Base-by-base conservation (phyloP, 2,797 vertebrate genomes). In the Liasis olivaceus region DNA sequence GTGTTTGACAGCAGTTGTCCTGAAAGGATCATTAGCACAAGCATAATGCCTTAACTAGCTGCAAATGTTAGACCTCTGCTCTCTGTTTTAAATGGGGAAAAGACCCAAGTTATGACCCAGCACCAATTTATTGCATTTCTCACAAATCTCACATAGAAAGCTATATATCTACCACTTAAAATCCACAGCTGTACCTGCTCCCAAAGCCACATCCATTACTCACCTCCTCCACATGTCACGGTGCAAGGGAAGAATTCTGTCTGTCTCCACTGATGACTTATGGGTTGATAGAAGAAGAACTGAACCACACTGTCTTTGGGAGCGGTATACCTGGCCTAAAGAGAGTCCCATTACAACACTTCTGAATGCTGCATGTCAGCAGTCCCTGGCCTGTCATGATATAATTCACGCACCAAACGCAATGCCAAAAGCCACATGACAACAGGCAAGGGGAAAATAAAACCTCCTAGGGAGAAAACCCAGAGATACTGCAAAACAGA, bases 241-340 rank as follows among this genome's bases (percentile, higher is more conserved):
- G 99, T 99, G 95, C 99, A 99, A 85, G 99, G 99, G 95, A 99
- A 99, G 97, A 99, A 99, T 93, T 99, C 99, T 0, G 99, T 99
- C 94, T 99, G 98, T 93, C 98, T 98, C 99, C 99, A 99, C 94
- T 99, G 99, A 91, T 99, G 99, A 94, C 98, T 98, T 96, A 99
- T 98, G 24, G 99, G 99, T 96, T 99, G 98, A 97, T 99, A 99
- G 96, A 98, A 99, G 72, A 98, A 98, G 97, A 99, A 99, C 92
- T 99, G 99, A 93, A 99, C 97, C 93, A 98, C 95, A 0, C 98
- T 99, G 96, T 99, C 98, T 95, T 98, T 98, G 31, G 98, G 95
- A 85, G 97, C 97, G 0, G 97, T 98, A 88, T 98, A 98, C 97
- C 98, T 99, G 95, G 98, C 97, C 99, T 99, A 96, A 92, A 97